Base-by-base conservation (phyloP, 2,113 vertebrate species). In the Pavo muticus region DNA sequence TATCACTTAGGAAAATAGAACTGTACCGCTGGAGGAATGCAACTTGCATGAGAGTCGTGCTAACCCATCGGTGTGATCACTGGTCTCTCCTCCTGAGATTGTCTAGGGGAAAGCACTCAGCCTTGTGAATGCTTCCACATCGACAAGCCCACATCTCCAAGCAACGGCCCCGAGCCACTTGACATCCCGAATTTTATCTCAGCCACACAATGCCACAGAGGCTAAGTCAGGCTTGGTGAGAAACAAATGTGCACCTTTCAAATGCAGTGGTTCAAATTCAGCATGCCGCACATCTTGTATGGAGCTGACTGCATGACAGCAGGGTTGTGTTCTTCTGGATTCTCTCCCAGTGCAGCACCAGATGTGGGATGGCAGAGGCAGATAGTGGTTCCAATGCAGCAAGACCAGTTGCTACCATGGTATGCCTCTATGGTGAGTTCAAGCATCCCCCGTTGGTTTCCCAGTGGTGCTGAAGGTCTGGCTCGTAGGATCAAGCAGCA, bases 21-120 rank as follows among this genome's bases (percentile, higher is more conserved):
- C 27, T 12, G 30, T 48, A 2, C 39, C 1, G 1, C 32, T 83
- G 70, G 42, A 87, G 78, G 74, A 80, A 14, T 15, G 44, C 24
- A 42, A 27, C 72, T 85, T 69, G 25, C 12, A 1, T 32, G 42
- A 27, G 52, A 74, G 69, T 32, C 63, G 71, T 69, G 77, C 20
- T 52, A 11, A 77, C 65, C 12, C 15, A 47, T 61, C 0, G 0
- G 35, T 47, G 10, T 3, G 12, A 27, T 44, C 0, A 0, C 63
- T 70, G n/a, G 50, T 8, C 19, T 73, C 32, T 72, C 24, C 32
- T 87, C 19, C 75, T 64, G 74, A 72, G 37, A 42, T 6, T 57
- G 35, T 25, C 59, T 11, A 56, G 40, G n/a, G 44, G 27, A 57
- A 81, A 82, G 71, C 40, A 4, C 30, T 14, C 57, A 74, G 48